A percentile compares a stretch with the other conserved stretches of the same genome.
phyloP scores from a whole-genome alignment of 2,113 vertebrate genomes.

The Hippoglossus stenolepis region DNA sequence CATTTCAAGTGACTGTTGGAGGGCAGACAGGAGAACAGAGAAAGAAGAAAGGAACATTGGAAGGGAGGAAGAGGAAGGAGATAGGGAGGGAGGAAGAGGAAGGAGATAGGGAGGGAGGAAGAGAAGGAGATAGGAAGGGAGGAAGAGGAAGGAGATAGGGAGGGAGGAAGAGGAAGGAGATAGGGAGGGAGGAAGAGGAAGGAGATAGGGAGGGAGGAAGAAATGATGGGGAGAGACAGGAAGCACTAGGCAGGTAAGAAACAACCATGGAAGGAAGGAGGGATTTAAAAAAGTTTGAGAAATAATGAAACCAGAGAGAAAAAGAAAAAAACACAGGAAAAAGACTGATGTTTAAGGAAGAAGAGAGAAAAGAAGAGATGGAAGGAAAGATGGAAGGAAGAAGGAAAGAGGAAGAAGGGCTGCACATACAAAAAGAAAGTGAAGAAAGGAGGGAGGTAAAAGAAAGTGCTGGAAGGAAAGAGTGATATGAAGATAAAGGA shows the following conservation, averaged over 20 bases:
- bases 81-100: neutral
- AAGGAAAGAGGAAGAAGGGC: neutral
- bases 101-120: neutral
- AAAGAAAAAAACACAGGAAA: neutral
- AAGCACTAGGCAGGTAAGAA: too few relatives aligned
- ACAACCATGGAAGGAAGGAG: neutral
- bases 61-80: neutral
- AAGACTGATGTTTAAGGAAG: too few relatives aligned
- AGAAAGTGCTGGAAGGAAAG: neutral
- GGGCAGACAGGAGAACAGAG: constrained; percentile 23
- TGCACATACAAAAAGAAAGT: neutral
- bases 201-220: neutral
- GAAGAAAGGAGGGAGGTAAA: too few relatives aligned
- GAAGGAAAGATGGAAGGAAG: too few relatives aligned
- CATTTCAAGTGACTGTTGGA: constrained; percentile 54
- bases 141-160: too few relatives aligned
- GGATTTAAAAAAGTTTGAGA: neutral
- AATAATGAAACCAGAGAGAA: neutral
- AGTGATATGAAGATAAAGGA: neutral
- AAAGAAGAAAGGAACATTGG: neutral
- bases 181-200: neutral
- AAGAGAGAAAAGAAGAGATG: neutral
- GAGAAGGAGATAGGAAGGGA: too few relatives aligned
- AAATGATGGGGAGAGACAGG: too few relatives aligned
- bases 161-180: neutral